These are phyloP conservation scores for Metallyticus violacea DNA, from an alignment of 2,888 invertebrate genomes.

Conservation along the genomic window DNA sequence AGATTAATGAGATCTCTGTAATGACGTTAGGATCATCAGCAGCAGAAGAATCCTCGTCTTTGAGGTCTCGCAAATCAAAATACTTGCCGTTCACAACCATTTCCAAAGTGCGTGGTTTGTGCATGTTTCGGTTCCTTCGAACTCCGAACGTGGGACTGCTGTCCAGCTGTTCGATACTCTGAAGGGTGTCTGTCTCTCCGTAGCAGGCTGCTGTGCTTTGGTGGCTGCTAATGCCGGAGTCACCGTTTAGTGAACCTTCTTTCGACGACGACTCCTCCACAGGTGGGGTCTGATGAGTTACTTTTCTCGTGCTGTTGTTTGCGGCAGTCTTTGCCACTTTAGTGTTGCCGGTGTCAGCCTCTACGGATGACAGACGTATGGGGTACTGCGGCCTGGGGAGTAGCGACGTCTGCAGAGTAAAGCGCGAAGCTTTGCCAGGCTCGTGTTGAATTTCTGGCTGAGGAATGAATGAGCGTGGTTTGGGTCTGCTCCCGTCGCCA, in stretches of 20 bases:
- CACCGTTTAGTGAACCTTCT: conserved; percentile 49
- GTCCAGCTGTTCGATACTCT: conserved; percentile 45
- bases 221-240: conserved; percentile 60
- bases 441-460: conserved; percentile 27
- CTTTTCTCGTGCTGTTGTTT: conserved; percentile 34
- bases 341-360: conserved; percentile 46
- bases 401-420: conserved; percentile 66
- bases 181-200: conserved; percentile 44
- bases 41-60: conserved; percentile 48
- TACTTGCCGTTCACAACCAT: conserved; percentile 71
- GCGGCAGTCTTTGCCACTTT: conserved; percentile 46
- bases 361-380: conserved; percentile 26
- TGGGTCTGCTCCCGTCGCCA: background rate
- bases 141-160: conserved; percentile 42
- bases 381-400: conserved; percentile 73
- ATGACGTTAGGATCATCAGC: conserved; percentile 59
- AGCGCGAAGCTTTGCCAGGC: conserved; percentile 39
- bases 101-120: conserved; percentile 62
- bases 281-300: background rate
- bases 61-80: conserved; percentile 71
- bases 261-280: conserved; percentile 47
- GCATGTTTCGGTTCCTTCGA: conserved; percentile 39
- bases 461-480: conserved; percentile 30
- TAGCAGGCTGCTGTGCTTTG: conserved; percentile 37
- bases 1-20: conserved; percentile 61